A percentile compares a stretch with the other conserved stretches of the same genome.
These are phyloP conservation scores for Acheta domesticus DNA, from an alignment of 2,888 invertebrate species.

Conservation along the genomic window DNA sequence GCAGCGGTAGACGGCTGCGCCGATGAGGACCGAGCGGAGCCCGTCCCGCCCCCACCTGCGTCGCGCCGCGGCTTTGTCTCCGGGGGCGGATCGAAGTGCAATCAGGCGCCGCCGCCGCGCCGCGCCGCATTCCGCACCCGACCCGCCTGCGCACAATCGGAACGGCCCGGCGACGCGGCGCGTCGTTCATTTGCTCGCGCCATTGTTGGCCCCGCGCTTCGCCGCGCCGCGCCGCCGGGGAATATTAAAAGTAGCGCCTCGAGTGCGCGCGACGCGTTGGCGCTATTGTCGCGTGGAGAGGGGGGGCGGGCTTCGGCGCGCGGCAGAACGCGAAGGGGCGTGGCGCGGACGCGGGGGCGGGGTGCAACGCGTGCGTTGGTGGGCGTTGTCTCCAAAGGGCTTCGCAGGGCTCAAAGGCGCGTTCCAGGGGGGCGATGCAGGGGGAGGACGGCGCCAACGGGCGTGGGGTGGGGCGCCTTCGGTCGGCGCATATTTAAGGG, in stretches of 20 bases:
- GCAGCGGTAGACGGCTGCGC: too few relatives aligned
- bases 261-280: background rate
- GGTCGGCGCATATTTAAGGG: background rate
- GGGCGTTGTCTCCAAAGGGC: background rate
- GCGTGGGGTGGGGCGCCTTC: background rate
- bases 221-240: background rate
- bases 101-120: too few relatives aligned
- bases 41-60: too few relatives aligned
- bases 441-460: background rate
- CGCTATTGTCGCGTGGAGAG: background rate
- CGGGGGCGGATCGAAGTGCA: too few relatives aligned
- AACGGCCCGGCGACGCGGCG: background rate
- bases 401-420: background rate
- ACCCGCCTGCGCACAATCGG: background rate
- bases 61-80: too few relatives aligned
- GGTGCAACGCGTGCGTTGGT: background rate
- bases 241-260: conserved; percentile 4
- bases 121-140: background rate
- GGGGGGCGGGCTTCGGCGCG: background rate
- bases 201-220: background rate
- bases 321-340: background rate
- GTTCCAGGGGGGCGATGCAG: background rate
- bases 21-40: too few relatives aligned
- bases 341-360: background rate
- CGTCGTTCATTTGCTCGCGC: background rate